These are phyloP conservation scores for Calephelis virginiensis DNA, from an alignment of 1,140 invertebrate genomes.

Conservation along the genomic window DNA sequence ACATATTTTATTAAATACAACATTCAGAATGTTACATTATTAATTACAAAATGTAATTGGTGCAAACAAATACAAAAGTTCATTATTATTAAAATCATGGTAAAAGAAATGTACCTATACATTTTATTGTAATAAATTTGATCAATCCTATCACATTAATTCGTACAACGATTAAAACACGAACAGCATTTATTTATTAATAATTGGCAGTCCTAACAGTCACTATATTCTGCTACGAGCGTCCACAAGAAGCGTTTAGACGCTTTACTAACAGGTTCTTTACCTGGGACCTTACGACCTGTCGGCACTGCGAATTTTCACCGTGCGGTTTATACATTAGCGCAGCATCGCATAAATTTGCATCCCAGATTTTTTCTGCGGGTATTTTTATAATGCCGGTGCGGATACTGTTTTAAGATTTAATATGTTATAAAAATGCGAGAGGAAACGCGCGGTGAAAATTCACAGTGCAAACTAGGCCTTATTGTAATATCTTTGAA, in stretches of 20 bases:
- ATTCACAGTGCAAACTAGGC: too few species aligned
- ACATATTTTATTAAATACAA: conserved; percentile 68
- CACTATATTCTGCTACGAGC: conserved; percentile 46
- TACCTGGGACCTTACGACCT: not conserved
- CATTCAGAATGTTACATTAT: conserved; percentile 72
- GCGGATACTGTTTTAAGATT: too few species aligned
- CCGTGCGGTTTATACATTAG: too few species aligned
- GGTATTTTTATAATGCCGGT: too few species aligned
- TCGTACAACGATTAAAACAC: conserved; percentile 67
- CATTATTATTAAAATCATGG: conserved; percentile 54
- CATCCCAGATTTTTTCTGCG: too few species aligned
- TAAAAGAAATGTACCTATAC: conserved; percentile 59
- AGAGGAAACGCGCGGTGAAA: too few species aligned
- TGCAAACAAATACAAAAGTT: conserved; percentile 71
- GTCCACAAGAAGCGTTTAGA: conserved; percentile 24
- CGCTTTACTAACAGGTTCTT: not conserved
- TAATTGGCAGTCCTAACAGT: conserved; percentile 68
- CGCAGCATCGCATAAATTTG: too few species aligned
- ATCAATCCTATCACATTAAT: conserved; percentile 62
- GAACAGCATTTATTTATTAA: conserved; percentile 59
- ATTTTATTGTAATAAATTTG: conserved; percentile 47
- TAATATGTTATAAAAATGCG: too few species aligned
- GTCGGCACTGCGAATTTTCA: too few species aligned
- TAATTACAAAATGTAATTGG: conserved; percentile 74
- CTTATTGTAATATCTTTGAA: too few species aligned